Conservation (phyloP, 2,113 vertebrate species). For the Lagopus muta region DNA sequence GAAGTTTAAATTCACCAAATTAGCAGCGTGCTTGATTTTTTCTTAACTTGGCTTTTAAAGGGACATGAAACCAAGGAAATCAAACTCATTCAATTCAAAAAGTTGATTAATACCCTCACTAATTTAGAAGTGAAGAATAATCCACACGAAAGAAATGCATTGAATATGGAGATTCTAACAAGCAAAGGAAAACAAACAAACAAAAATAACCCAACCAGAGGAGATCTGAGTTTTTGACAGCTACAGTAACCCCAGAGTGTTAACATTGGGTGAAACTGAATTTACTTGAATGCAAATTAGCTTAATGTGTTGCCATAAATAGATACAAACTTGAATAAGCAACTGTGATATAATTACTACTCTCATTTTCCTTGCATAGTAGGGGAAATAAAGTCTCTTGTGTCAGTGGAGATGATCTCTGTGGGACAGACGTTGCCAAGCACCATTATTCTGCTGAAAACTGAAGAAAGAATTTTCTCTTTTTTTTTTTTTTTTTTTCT, state of each 20-base stretch:
- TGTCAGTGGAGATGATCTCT: neutral
- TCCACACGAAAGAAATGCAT: neutral
- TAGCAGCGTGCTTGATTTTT: neutral
- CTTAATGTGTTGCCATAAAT: conserved; percentile 30
- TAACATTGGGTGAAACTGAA: conserved; percentile 11
- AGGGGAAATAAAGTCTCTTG: neutral
- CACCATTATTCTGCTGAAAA: neutral
- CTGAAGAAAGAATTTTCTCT: neutral
- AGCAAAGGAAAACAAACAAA: neutral
- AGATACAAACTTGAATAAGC: conserved; percentile 32
- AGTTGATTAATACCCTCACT: conserved; percentile 40
- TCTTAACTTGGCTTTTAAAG: conserved; percentile 21
- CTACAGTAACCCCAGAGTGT: neutral
- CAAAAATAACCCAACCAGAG: neutral
- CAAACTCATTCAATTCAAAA: conserved; percentile 13
- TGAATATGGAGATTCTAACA: neutral
- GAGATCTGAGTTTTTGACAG: conserved; percentile 3
- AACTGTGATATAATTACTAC: conserved; percentile 8
- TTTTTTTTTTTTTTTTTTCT: neutral
- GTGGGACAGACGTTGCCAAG: neutral
- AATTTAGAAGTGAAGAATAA: conserved; percentile 36
- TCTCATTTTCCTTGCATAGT: conserved; percentile 16
- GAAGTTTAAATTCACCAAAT: neutral
- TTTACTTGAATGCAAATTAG: conserved; percentile 31
- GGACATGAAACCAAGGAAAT: neutral